A percentile compares a stretch with the other conserved stretches of the same genome.
These are phyloP conservation scores for Petrocephalus schoutedeni DNA, from an alignment of 2,797 vertebrate species.

Conservation along the genomic window DNA sequence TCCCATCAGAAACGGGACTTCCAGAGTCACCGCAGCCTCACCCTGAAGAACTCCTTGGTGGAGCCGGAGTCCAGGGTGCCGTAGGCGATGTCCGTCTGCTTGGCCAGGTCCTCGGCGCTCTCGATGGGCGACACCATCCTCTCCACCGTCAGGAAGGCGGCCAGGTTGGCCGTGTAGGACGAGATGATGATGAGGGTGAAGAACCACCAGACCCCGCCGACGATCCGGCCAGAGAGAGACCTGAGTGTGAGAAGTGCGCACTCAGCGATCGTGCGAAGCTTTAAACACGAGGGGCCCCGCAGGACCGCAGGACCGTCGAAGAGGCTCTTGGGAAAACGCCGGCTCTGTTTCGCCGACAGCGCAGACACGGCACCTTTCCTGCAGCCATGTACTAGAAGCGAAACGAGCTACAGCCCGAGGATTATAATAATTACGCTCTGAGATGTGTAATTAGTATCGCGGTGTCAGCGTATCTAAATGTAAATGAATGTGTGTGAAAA, in stretches of 20 bases:
- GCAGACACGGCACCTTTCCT: background rate
- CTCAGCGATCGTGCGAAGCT: background rate
- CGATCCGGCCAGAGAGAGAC: conserved; percentile 95
- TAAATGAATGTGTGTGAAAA: background rate
- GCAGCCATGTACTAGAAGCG: background rate
- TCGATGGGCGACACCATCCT: conserved; percentile 89
- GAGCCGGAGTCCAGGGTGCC: conserved; percentile 93
- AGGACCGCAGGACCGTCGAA: background rate
- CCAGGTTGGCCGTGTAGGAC: conserved; percentile 95
- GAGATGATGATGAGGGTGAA: conserved; percentile 99
- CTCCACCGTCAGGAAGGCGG: conserved; percentile 97
- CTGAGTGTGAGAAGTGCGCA: conserved; percentile 57
- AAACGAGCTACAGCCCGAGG: background rate
- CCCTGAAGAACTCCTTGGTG: conserved; percentile 97
- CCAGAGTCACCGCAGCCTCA: conserved; percentile 51
- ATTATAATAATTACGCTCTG: background rate
- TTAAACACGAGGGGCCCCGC: background rate
- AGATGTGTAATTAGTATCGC: background rate
- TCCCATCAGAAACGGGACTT: background rate
- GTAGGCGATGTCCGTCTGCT: conserved; percentile 97
- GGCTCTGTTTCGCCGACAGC: background rate
- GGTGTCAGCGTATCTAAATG: background rate
- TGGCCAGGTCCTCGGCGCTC: conserved; percentile 88
- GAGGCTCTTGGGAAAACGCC: background rate
- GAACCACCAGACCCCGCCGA: conserved; percentile 99